Base-by-base conservation (phyloP, 2,888 invertebrate species). In the Scaptomyza caliginosa region DNA sequence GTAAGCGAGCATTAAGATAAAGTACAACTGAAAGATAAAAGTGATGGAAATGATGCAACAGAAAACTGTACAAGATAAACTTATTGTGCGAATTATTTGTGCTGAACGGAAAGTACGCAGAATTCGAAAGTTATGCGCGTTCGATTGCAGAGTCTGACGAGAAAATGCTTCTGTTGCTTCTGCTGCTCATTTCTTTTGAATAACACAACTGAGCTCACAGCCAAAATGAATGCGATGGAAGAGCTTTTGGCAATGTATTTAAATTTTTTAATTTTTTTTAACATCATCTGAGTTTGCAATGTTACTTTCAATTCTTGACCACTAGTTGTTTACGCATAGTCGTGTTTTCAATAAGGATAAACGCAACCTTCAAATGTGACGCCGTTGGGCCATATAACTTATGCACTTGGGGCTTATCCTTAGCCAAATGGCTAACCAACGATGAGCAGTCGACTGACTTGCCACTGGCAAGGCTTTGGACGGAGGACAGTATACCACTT, bases 371-470 rank as follows among this genome's bases (percentile, higher is more conserved):
- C n/a, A 49, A 56, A 23, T 36, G 21, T 40, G 48, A 56, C 28
- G 64, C 36, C 70, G 26, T 28, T 38, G 32, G 54, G 50, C 26
- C 16, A 34, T 55, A 55, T 70, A 50, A 40, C 75, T 74, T 70
- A 64, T 74, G 75, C 75, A 74, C 70, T 72, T 64, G 65, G 36
- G 34, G 65, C 50, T 74, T 69, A 69, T 67, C 56, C 67, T 60
- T 49, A 63, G 39, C 40, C 57, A 57, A 72, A 46, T 57, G 65
- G 45, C 34, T 56, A 52, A 24, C 69, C 58, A 52, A 24, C 69
- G 49, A 23, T 58, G 46, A 60, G 54, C 42, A 43, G 48, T 39
- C 21, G 55, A 48, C 58, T 76, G 32, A 13, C 8, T 13, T 32
- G 46, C 46, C 30, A 62, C 60, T 65, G 54, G 59, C 68, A 55